Percentiles rank a stretch among this genome's conserved stretches.
These are phyloP conservation scores for Ovis canadensis DNA, from an alignment of 2,113 vertebrate genomes.

Conservation along the genomic window DNA sequence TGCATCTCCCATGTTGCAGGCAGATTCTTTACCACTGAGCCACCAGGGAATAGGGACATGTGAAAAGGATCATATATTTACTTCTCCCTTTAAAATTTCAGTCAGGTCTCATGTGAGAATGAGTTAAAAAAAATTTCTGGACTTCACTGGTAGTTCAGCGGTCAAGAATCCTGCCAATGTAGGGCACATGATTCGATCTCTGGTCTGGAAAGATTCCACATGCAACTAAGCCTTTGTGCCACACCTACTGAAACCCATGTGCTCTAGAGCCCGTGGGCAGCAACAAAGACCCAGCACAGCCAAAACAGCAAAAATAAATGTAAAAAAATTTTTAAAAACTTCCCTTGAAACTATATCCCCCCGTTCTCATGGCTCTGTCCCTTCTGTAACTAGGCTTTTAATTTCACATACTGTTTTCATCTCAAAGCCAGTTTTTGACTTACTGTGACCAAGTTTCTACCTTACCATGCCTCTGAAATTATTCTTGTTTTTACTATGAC, in stretches of 20 bases:
- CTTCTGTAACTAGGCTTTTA: neutral
- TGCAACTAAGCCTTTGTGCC: neutral
- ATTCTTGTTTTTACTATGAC: neutral
- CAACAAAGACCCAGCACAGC: neutral
- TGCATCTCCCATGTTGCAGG: neutral
- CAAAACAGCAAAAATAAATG: neutral
- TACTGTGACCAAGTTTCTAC: neutral
- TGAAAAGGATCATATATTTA: neutral
- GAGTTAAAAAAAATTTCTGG: neutral
- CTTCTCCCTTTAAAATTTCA: neutral
- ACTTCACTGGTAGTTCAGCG: neutral
- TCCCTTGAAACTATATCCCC: neutral
- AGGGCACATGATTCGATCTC: neutral
- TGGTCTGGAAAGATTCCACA: neutral
- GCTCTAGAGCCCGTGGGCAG: neutral
- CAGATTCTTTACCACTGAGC: neutral
- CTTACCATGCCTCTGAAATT: neutral
- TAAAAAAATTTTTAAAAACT: neutral
- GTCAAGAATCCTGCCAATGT: neutral
- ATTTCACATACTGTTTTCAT: neutral
- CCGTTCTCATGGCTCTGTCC: neutral
- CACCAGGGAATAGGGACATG: neutral
- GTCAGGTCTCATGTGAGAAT: neutral
- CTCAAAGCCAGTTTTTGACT: neutral
- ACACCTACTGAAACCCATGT: neutral